Evolutionary conservation across 2,888 invertebrate genomes (phyloP).

Genomic region (Cremastinae sp.): DNA sequence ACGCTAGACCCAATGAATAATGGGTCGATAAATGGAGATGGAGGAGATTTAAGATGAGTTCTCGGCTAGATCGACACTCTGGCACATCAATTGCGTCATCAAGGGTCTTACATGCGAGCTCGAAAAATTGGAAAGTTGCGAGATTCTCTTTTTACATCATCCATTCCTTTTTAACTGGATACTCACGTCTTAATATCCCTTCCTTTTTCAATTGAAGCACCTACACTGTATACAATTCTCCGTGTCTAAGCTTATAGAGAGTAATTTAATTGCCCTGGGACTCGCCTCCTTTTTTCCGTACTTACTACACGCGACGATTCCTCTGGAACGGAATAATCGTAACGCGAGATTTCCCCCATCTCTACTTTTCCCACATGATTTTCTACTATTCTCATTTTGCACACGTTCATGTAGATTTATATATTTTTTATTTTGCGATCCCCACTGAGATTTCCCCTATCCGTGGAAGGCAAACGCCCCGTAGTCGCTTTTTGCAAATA

Average conservation of each 20-base stretch:
- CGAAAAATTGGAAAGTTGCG: slow-evolving; percentile 55
- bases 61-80: slow-evolving; percentile 2
- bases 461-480: slow-evolving; percentile 35
- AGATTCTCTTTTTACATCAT: slow-evolving; percentile 54
- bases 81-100: slow-evolving; percentile 10
- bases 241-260: not conserved
- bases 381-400: slow-evolving; percentile 20
- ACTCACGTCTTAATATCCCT: slow-evolving; percentile 16
- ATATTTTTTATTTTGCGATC: not conserved
- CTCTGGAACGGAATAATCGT: slow-evolving; percentile 15
- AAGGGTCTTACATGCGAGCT: slow-evolving; percentile 4
- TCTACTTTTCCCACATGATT: slow-evolving; percentile 47
- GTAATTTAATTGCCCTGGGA: slow-evolving; percentile 26
- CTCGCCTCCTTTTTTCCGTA: not conserved
- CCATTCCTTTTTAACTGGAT: not conserved
- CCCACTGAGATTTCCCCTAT: slow-evolving; percentile 29
- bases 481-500: slow-evolving; percentile 69
- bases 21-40: too few species aligned
- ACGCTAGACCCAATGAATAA: too few species aligned
- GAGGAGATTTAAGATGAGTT: not conserved
- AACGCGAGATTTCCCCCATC: slow-evolving; percentile 10
- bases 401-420: slow-evolving; percentile 4
- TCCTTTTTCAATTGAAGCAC: slow-evolving; percentile 35
- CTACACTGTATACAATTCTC: slow-evolving; percentile 33
- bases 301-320: slow-evolving; percentile 1